Conservation (phyloP, 2,888 invertebrate species). For the Nebria salina region DNA sequence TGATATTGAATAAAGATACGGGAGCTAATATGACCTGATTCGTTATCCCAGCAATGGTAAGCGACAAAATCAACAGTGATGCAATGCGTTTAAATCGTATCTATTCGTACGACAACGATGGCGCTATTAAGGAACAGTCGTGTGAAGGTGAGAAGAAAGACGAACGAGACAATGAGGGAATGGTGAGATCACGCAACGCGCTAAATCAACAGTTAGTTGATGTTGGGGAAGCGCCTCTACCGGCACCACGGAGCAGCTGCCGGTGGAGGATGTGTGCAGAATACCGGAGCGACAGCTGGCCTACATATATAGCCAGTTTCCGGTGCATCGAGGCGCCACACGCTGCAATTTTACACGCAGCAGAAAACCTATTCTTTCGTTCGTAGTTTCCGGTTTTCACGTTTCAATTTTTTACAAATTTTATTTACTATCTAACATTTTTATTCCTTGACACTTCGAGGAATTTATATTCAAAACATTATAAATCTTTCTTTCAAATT, state of each 20-base stretch:
- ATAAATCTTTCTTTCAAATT: neutral
- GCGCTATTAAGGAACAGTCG: neutral
- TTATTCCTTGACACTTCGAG: neutral
- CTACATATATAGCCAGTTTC: neutral
- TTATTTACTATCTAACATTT: neutral
- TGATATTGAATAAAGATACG: too few species aligned
- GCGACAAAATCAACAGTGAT: neutral
- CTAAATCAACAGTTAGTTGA: constrained; percentile 1
- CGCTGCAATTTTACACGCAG: neutral
- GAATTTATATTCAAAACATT: neutral
- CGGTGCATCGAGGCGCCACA: neutral
- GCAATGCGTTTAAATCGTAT: neutral
- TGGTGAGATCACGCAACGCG: neutral
- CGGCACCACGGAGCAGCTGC: neutral
- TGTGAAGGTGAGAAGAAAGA: neutral
- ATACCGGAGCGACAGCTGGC: neutral
- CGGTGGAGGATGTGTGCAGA: neutral
- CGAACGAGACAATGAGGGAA: neutral
- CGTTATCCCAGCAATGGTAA: neutral
- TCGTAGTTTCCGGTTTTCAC: neutral
- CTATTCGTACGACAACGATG: neutral
- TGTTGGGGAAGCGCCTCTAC: neutral
- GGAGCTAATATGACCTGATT: neutral
- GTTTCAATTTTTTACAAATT: neutral
- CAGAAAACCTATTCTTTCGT: neutral